A percentile compares a stretch with the other conserved stretches of the same genome.
phyloP scores from a whole-genome alignment of 30 jellyfish, hydroid and myxozoan genomes.

The Turritopsis rubra region DNA sequence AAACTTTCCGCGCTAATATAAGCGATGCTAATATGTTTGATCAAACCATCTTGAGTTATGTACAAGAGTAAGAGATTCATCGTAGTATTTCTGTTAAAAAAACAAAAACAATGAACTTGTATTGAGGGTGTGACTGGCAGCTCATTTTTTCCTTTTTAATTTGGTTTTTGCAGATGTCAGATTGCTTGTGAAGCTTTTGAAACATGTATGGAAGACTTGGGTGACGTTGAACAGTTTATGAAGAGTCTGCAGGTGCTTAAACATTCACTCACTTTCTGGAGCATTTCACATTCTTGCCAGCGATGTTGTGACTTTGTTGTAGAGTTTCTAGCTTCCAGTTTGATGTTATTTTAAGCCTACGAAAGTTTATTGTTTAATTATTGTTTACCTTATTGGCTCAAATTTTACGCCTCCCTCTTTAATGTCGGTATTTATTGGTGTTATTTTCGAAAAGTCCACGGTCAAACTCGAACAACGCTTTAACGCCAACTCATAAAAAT shows the following conservation, averaged over 20 bases:
- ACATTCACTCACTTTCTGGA: background rate
- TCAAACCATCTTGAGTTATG: conserved; percentile 45
- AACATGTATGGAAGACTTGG: conserved; percentile 78
- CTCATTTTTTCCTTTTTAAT: background rate
- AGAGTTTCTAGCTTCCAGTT: background rate
- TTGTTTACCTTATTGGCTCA: too few species aligned
- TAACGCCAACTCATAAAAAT: too few species aligned
- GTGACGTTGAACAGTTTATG: conserved; percentile 92
- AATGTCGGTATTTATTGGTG: too few species aligned
- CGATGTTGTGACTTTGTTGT: background rate
- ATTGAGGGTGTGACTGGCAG: background rate
- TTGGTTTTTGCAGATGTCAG: conserved; percentile 35
- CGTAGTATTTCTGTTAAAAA: background rate
- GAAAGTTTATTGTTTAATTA: too few species aligned
- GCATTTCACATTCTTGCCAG: background rate
- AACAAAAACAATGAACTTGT: background rate
- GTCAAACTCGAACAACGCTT: too few species aligned
- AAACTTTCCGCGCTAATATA: conserved; percentile 39
- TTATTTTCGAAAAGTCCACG: too few species aligned
- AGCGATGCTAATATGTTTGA: conserved; percentile 63
- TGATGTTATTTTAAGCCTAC: background rate
- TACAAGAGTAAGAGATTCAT: conserved; percentile 35
- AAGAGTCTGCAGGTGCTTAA: conserved; percentile 59
- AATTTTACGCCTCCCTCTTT: too few species aligned
- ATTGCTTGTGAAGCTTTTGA: conserved; percentile 78